Evolutionary conservation across 2,888 invertebrate genomes (phyloP).

Genomic region (Uloborus plumipes): DNA sequence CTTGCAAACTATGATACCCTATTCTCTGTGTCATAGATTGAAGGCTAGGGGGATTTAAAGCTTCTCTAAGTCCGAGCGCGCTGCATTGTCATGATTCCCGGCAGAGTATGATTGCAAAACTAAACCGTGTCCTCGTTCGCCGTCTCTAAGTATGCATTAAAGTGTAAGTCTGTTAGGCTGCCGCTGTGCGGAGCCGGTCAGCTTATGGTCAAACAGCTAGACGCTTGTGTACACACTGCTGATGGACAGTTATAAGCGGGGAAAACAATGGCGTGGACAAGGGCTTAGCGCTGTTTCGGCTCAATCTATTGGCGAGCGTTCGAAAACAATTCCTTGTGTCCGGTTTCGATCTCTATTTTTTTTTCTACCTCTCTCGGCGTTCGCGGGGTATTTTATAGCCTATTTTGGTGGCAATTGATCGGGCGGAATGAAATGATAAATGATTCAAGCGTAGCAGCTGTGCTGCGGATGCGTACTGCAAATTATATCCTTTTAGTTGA

Average conservation of each 20-base stretch:
- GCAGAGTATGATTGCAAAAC: conserved; percentile 44
- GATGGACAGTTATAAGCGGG: conserved; percentile 59
- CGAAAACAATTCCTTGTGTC: too few relatives aligned
- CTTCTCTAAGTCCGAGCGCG: conserved; percentile 18
- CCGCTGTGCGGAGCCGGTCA: conserved; percentile 8
- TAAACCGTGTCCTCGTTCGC: conserved; percentile 21
- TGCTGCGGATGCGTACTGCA: too few relatives aligned
- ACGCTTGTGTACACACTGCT: conserved; percentile 28
- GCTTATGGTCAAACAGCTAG: conserved; percentile 31
- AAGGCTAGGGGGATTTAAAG: conserved; percentile 12
- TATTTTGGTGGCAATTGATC: too few relatives aligned
- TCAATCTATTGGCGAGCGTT: too few relatives aligned
- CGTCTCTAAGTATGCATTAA: conserved; percentile 62
- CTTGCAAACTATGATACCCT: conserved; percentile 4
- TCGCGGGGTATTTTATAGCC: too few relatives aligned
- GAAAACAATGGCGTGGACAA: conserved; percentile 43
- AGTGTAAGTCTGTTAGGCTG: conserved; percentile 52
- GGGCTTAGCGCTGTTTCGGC: background rate
- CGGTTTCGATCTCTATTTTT: too few relatives aligned
- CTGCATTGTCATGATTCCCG: conserved; percentile 2
- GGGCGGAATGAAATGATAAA: too few relatives aligned
- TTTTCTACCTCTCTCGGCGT: too few relatives aligned
- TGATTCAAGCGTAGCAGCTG: too few relatives aligned
- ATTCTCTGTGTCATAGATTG: conserved; percentile 11
- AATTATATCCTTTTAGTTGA: too few relatives aligned